phyloP scores from a whole-genome alignment of 1,140 invertebrate genomes.

The Paraescarpia echinospica region DNA sequence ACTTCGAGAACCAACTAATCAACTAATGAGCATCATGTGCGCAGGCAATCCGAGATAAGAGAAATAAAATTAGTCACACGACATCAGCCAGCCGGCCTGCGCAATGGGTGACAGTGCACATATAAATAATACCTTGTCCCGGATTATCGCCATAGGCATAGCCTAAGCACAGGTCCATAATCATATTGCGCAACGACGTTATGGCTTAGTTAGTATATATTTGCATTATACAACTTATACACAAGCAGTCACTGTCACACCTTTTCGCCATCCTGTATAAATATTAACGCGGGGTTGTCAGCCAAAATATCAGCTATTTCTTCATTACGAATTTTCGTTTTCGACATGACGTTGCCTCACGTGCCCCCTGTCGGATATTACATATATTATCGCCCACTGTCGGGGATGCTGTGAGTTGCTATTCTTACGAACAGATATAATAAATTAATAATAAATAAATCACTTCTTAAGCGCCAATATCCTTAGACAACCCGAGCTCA shows the following conservation, averaged over 20 bases:
- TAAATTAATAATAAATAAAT: too few species aligned
- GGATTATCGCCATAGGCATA: neutral
- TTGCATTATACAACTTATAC: neutral
- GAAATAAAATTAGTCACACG: too few species aligned
- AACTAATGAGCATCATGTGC: too few species aligned
- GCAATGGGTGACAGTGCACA: too few species aligned
- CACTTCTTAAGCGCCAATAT: too few species aligned
- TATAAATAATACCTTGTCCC: too few species aligned
- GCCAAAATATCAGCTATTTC: neutral
- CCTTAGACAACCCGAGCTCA: too few species aligned
- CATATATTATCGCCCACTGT: neutral
- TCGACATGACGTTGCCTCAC: neutral
- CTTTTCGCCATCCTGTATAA: constrained; percentile 19
- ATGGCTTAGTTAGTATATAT: neutral
- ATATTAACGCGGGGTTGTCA: neutral
- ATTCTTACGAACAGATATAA: too few species aligned
- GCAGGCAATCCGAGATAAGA: too few species aligned
- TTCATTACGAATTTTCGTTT: neutral
- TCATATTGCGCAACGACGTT: neutral
- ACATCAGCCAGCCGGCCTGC: too few species aligned
- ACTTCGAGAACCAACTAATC: too few species aligned
- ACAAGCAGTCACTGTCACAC: neutral
- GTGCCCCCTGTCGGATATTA: neutral
- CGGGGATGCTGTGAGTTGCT: neutral
- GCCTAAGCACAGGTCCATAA: too few species aligned